phyloP scores from a whole-genome alignment of 2,113 vertebrate species.

The Regulus satrapa region DNA sequence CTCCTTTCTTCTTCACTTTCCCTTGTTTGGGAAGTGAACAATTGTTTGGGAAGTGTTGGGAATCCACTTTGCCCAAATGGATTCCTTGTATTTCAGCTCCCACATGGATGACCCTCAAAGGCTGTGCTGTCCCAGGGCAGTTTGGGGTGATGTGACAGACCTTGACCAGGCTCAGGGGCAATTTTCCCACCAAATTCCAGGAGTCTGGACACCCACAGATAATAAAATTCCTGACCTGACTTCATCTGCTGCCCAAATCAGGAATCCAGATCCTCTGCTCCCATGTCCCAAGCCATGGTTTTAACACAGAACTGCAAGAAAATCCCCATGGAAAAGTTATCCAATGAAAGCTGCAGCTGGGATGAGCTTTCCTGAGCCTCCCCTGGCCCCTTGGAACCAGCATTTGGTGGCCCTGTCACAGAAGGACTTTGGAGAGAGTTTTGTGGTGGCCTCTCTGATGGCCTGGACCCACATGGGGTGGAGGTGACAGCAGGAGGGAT shows the following conservation, averaged over 20 bases:
- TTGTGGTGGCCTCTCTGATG: neutral
- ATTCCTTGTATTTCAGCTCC: neutral
- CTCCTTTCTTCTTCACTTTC: neutral
- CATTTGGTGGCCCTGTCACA: neutral
- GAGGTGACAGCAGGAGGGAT: neutral
- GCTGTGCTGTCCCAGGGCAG: neutral
- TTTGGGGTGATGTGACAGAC: neutral
- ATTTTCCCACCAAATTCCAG: neutral
- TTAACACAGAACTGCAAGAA: neutral
- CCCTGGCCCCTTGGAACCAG: neutral
- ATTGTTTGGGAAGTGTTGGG: no score
- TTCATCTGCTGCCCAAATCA: rapidly evolving
- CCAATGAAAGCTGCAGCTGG: neutral
- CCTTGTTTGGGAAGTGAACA: neutral
- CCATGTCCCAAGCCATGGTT: rapidly evolving
- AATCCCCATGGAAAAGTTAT: neutral
- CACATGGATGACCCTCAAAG: rapidly evolving
- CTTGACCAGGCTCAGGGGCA: neutral
- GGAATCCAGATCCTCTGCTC: neutral
- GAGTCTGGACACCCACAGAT: neutral
- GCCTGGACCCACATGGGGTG: neutral
- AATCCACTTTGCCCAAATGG: neutral
- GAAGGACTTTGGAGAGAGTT: neutral
- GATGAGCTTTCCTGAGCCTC: neutral
- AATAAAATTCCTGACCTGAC: no score